These are phyloP conservation scores for Periophthalmus modestus DNA, from an alignment of 2,113 vertebrate species.

Conservation along the genomic window DNA sequence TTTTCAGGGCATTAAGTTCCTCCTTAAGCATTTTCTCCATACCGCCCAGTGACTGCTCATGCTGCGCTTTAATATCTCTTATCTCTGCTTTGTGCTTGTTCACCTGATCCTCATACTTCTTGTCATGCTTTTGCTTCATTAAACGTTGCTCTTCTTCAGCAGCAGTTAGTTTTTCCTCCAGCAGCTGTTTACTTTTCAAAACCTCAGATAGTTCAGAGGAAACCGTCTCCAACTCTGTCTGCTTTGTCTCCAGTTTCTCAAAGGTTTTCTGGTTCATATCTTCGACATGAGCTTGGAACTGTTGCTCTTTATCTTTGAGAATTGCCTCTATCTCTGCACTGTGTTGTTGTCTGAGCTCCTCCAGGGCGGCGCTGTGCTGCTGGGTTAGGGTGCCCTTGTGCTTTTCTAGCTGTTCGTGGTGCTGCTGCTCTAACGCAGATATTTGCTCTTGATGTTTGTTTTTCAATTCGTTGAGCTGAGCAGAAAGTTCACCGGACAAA, in stretches of 20 bases:
- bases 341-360: slow-evolving; percentile 79
- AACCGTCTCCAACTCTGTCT: slow-evolving; percentile 86
- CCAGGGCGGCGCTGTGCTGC: slow-evolving; percentile 74
- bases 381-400: slow-evolving; percentile 73
- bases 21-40: slow-evolving; percentile 83
- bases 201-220: slow-evolving; percentile 84
- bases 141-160: slow-evolving; percentile 62
- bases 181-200: slow-evolving; percentile 73
- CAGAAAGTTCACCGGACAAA: slow-evolving; percentile 72
- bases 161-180: slow-evolving; percentile 79
- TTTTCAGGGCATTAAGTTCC: slow-evolving; percentile 81
- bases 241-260: slow-evolving; percentile 89
- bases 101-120: slow-evolving; percentile 77
- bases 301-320: slow-evolving; percentile 85
- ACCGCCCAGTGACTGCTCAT: slow-evolving; percentile 75
- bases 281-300: slow-evolving; percentile 85
- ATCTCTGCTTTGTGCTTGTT: slow-evolving; percentile 76
- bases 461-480: slow-evolving; percentile 80
- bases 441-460: slow-evolving; percentile 81
- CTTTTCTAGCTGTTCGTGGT: slow-evolving; percentile 81
- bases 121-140: slow-evolving; percentile 74
- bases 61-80: slow-evolving; percentile 76
- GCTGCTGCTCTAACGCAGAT: slow-evolving; percentile 75
- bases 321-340: slow-evolving; percentile 75
- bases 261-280: slow-evolving; percentile 92